These are phyloP conservation scores for Dromius quadrimaculatus DNA, from an alignment of 2,888 invertebrate species.

Conservation along the genomic window DNA sequence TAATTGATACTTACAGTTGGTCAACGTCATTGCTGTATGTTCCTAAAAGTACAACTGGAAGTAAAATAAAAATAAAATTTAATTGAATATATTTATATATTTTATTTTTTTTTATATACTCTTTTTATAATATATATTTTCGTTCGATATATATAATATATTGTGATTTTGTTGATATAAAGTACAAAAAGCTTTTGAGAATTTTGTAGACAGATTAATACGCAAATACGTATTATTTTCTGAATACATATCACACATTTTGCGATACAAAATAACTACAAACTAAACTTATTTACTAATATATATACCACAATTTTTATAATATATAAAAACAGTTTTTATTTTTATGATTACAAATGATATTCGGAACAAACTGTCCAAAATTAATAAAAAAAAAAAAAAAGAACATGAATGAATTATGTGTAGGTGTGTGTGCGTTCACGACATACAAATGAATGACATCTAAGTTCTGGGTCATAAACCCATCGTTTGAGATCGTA, in stretches of 20 bases:
- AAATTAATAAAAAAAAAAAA: constrained; percentile 9
- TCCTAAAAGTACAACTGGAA: neutral
- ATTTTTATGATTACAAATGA: constrained; percentile 35
- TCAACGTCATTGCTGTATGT: neutral
- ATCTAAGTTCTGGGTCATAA: constrained; percentile 16
- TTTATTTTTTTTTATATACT: constrained; percentile 46
- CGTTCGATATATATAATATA: constrained; percentile 48
- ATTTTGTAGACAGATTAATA: constrained; percentile 32
- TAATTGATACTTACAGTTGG: too few relatives aligned
- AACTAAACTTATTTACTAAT: constrained; percentile 35
- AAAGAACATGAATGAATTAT: constrained; percentile 5
- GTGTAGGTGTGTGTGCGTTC: constrained; percentile 34
- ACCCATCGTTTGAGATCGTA: constrained; percentile 18
- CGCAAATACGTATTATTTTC: too few relatives aligned
- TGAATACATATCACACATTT: constrained; percentile 41
- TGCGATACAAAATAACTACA: constrained; percentile 48
- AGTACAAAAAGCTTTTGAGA: constrained; percentile 50
- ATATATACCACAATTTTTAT: constrained; percentile 37
- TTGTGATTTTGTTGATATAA: constrained; percentile 47
- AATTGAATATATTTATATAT: constrained; percentile 48
- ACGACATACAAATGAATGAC: constrained; percentile 31
- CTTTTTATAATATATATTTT: constrained; percentile 43
- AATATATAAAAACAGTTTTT: constrained; percentile 38
- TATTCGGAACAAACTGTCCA: neutral
- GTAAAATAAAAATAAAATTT: constrained; percentile 9